A percentile compares a stretch with the other conserved stretches of the same genome.
These are phyloP conservation scores for Coreius guichenoti DNA, from an alignment of 2,797 vertebrate species.

Conservation along the genomic window DNA sequence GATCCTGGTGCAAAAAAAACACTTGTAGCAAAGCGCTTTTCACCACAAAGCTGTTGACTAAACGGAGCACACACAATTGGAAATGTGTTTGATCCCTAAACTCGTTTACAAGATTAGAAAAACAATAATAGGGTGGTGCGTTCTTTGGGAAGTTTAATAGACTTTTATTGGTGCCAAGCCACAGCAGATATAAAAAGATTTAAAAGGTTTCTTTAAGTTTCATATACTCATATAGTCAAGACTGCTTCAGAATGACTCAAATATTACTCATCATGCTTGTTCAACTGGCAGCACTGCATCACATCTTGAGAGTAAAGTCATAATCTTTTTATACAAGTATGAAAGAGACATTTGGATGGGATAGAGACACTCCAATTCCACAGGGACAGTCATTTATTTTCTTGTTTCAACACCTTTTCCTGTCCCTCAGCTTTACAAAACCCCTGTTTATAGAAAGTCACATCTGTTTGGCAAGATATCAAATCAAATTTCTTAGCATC, in stretches of 20 bases:
- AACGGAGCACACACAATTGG: no score
- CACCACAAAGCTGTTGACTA: not conserved
- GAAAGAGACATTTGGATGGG: conserved; percentile 16
- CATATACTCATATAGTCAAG: conserved; percentile 5
- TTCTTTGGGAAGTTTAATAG: conserved; percentile 6
- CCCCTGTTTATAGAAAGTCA: conserved; percentile 25
- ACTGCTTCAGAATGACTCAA: conserved; percentile 4
- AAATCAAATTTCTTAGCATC: conserved; percentile 34
- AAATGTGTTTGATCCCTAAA: conserved; percentile 28
- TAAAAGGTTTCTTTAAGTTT: conserved; percentile 11
- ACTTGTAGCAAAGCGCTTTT: not conserved
- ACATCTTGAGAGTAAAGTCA: conserved; percentile 39
- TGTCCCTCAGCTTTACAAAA: conserved; percentile 35
- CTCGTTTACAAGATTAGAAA: conserved; percentile 26
- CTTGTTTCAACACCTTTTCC: conserved; percentile 47
- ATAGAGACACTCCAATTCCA: conserved; percentile 5
- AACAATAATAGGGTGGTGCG: not conserved
- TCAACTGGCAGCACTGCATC: conserved; percentile 28
- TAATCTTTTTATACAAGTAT: conserved; percentile 30
- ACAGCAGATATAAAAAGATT: not conserved
- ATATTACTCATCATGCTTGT: conserved; percentile 26
- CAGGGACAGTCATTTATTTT: conserved; percentile 39
- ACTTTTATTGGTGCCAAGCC: conserved; percentile 27
- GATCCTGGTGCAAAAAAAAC: not conserved
- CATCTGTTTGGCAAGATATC: conserved; percentile 26